phyloP scores from a whole-genome alignment of 2,797 vertebrate genomes.

The Sternotherus odoratus region DNA sequence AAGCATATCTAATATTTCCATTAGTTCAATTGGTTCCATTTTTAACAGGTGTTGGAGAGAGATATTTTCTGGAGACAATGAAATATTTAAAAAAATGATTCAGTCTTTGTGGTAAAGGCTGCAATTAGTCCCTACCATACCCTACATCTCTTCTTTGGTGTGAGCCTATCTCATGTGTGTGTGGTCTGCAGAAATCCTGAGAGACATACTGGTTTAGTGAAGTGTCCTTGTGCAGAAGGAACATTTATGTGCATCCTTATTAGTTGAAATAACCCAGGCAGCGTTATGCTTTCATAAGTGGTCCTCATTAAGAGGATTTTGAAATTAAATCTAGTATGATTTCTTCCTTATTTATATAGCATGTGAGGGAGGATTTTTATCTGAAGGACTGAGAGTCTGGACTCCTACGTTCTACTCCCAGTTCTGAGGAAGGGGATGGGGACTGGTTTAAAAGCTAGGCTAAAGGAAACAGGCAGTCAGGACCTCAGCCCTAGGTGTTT shows the following conservation, averaged over 20 bases:
- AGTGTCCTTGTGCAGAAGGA: neutral
- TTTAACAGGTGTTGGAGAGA: constrained; percentile 13
- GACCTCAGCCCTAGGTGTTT: neutral
- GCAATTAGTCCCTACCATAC: neutral
- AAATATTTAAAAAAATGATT: constrained; percentile 15
- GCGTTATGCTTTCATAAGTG: neutral
- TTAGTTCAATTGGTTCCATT: neutral
- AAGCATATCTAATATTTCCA: neutral
- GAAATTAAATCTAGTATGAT: neutral
- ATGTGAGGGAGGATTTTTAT: fast-evolving
- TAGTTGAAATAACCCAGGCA: neutral
- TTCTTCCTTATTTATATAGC: neutral
- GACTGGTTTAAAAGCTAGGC: neutral
- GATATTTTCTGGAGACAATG: neutral
- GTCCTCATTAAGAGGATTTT: neutral
- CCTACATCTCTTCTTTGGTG: neutral
- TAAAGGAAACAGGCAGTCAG: neutral
- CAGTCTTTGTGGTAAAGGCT: neutral
- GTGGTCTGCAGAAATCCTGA: neutral
- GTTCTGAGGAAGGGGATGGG: neutral
- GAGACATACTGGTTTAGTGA: neutral
- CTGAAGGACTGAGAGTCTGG: neutral
- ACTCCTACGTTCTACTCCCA: neutral
- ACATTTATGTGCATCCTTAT: neutral
- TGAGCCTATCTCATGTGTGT: neutral